Evolutionary conservation across 2,888 invertebrate species (phyloP), one percentile per base, ranked within the genome.

Genomic region (Heliconius ethilla): DNA sequence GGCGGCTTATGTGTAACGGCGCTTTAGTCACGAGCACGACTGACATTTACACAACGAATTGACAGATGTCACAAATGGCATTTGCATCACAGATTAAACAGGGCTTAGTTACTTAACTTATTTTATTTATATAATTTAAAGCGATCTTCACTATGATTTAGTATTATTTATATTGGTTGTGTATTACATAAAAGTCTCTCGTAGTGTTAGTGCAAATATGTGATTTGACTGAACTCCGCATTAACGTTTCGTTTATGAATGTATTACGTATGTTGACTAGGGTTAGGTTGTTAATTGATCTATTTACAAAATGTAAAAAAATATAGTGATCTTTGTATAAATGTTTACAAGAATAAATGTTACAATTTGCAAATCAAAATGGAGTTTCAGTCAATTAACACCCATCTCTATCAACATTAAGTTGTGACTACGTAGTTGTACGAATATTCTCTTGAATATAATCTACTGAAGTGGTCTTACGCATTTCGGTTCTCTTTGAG

Each of bases 381-480:
- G 94, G 94, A 94, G 94, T 94, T 94, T 94, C 94, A 94, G 94
- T 94, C 94, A 94, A 93, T 94, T 94, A 94, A 93, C 94, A 94
- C 94, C 94, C 94, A 94, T 92, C 90, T 93, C 92, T 92, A 87
- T 90, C 88, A 88, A 89, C 87, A 87, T 83, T 81, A 78, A 65
- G 69, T 55, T 62, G 33, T 65, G 69, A 69, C 70, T 33, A 72
- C 73, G 73, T 70, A 79, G 77, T 66, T 81, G 75, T 62, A 81
- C 59, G 72, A 72, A 33, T 33, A n/a, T 37, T 25, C 15, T 72
- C 59, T 59, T n/a, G 55, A 33, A 33, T 33, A 33, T 33, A 33
- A 33, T 33, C 33, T 72, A 72, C 82, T 84, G 29, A 83, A 77
- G 76, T 75, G 62, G 81, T 80, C 80, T 83, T 82, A 79, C 83